These are phyloP conservation scores for Ernsta delagoae DNA, from an alignment of 2,888 invertebrate genomes.

Conservation along the genomic window DNA sequence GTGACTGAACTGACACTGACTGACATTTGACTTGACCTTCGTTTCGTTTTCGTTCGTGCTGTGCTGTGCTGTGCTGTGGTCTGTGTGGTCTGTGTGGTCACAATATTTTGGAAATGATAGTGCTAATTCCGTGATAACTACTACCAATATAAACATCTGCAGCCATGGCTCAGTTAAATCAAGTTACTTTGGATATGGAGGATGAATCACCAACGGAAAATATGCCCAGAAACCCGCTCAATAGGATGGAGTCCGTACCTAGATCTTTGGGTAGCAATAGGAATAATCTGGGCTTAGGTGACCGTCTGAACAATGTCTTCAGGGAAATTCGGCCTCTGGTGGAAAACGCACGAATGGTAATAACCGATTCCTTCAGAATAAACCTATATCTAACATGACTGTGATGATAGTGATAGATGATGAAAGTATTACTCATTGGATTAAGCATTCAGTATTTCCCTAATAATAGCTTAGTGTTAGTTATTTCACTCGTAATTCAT, in stretches of 20 bases:
- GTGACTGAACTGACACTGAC: too few relatives aligned
- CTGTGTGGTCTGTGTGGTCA: slow-evolving; percentile 24
- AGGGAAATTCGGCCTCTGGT: slow-evolving; percentile 88
- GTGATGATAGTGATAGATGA: too few relatives aligned
- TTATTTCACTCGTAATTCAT: too few relatives aligned
- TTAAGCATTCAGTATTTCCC: too few relatives aligned
- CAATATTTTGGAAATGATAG: slow-evolving; percentile 51
- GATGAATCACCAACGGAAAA: slow-evolving; percentile 63
- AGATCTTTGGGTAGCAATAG: slow-evolving; percentile 62
- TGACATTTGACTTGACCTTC: too few relatives aligned
- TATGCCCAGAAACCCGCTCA: slow-evolving; percentile 60
- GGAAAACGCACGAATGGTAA: slow-evolving; percentile 85
- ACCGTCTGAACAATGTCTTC: slow-evolving; percentile 77
- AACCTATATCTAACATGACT: too few relatives aligned
- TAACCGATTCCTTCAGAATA: too few relatives aligned
- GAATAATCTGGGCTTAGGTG: slow-evolving; percentile 71
- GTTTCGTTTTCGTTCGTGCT: too few relatives aligned
- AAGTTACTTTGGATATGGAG: slow-evolving; percentile 75
- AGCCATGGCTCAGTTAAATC: slow-evolving; percentile 71
- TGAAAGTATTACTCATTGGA: too few relatives aligned
- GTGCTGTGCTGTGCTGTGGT: background rate
- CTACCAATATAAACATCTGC: slow-evolving; percentile 24
- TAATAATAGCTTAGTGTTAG: too few relatives aligned
- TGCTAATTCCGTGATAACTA: slow-evolving; percentile 36
- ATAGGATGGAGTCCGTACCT: slow-evolving; percentile 66